These are phyloP conservation scores for Drosophila kurseongensis DNA, from an alignment of 1,140 invertebrate species.

Conservation along the genomic window DNA sequence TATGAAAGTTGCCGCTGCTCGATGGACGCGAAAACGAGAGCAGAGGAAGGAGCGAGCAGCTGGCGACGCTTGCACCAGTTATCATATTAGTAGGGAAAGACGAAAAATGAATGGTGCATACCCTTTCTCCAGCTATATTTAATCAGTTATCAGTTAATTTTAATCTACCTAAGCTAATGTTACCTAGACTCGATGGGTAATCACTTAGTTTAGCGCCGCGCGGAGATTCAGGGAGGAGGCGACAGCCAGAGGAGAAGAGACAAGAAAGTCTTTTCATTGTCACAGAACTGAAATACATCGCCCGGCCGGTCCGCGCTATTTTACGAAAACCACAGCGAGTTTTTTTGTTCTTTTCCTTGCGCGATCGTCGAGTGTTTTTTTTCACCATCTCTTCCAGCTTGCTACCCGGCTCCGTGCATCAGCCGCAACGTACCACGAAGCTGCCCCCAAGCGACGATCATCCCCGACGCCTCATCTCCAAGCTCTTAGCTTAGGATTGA, in stretches of 20 bases:
- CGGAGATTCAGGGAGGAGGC: slow-evolving; percentile 8
- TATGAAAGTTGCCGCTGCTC: slow-evolving; percentile 53
- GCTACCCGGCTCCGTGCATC: no score
- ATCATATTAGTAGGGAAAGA: slow-evolving; percentile 78
- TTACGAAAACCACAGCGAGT: no score
- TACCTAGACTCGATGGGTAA: slow-evolving; percentile 53
- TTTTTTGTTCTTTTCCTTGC: no score
- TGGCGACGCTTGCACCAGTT: slow-evolving; percentile 72
- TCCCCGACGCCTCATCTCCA: no score
- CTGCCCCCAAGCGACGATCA: no score
- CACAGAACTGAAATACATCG: no score
- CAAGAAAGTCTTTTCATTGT: no score
- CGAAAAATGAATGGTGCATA: slow-evolving; percentile 79
- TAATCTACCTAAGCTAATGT: slow-evolving; percentile 63
- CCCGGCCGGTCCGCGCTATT: no score
- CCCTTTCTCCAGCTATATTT: slow-evolving; percentile 52
- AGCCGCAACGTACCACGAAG: no score
- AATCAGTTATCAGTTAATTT: slow-evolving; percentile 62
- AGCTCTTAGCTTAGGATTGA: no score
- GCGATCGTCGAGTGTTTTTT: no score
- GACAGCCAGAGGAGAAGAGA: slow-evolving; percentile 23
- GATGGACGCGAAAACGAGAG: neutral
- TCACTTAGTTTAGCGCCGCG: slow-evolving; percentile 43
- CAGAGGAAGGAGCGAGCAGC: slow-evolving; percentile 3
- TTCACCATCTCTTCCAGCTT: no score